Conservation (phyloP, 2,113 vertebrate species). For the Dicrurus megarhynchus region DNA sequence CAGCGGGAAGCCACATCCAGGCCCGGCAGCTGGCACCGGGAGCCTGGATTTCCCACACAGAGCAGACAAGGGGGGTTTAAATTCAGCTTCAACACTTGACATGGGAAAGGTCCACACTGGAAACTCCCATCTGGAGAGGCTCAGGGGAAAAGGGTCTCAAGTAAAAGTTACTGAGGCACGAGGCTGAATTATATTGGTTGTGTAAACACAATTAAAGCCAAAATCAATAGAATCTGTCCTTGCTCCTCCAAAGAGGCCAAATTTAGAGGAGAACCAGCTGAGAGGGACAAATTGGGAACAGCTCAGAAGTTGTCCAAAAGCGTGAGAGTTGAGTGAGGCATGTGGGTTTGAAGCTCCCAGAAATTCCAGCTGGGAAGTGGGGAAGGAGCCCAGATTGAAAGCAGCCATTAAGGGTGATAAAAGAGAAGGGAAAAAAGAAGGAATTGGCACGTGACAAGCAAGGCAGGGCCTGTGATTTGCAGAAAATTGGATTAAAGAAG, state of each 20-base stretch:
- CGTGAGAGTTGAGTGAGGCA: neutral
- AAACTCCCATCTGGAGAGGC: neutral
- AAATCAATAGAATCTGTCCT: slow-evolving; percentile 1
- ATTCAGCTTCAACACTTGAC: neutral
- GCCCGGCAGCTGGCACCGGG: neutral
- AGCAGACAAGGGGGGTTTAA: neutral
- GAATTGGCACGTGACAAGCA: neutral
- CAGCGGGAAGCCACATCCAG: neutral
- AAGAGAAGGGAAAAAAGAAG: neutral
- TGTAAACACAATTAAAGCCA: slow-evolving; percentile 38
- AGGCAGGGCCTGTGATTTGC: neutral
- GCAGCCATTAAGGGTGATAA: neutral
- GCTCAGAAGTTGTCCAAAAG: neutral
- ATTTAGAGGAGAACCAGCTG: slow-evolving; percentile 19
- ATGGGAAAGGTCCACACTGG: slow-evolving; percentile 29
- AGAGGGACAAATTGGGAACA: neutral
- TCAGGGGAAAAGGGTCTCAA: neutral
- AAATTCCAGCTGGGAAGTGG: neutral
- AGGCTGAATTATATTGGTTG: neutral
- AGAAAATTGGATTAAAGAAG: neutral
- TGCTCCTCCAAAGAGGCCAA: neutral
- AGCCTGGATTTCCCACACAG: neutral
- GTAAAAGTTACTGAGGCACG: neutral
- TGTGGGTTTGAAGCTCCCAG: neutral
- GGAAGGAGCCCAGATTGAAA: neutral